Evolutionary conservation across 2,888 invertebrate species (phyloP).

Genomic region (Chironomus tentans): DNA sequence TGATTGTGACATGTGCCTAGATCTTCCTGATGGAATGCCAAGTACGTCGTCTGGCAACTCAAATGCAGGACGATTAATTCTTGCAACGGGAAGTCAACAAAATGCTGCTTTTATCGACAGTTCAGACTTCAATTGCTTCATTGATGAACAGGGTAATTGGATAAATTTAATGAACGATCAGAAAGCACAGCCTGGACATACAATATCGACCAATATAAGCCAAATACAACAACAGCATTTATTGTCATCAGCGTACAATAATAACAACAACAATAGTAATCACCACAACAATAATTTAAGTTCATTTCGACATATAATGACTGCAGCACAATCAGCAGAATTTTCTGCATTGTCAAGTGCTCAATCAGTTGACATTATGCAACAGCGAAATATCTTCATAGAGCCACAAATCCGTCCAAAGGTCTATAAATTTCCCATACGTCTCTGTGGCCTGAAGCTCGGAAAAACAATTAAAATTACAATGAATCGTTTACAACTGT

Average conservation of each 20-base stretch:
- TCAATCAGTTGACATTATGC: conserved; percentile 37
- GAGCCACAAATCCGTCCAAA: conserved; percentile 31
- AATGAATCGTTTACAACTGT: conserved; percentile 83
- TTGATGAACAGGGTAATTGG: conserved; percentile 80
- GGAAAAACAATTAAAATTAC: conserved; percentile 61
- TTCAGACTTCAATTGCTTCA: conserved; percentile 73
- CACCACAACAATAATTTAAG: conserved; percentile 7
- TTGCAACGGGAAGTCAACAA: conserved; percentile 19
- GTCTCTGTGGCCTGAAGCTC: conserved; percentile 34
- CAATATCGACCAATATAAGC: conserved; percentile 13
- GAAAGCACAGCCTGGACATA: conserved; percentile 37
- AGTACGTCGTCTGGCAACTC: conserved; percentile 30
- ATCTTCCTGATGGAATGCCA: conserved; percentile 7
- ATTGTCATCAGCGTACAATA: neutral
- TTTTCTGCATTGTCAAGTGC: conserved; percentile 29
- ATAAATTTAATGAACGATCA: conserved; percentile 80
- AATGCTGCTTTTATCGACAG: conserved; percentile 59
- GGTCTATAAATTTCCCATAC: conserved; percentile 40
- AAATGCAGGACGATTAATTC: conserved; percentile 33
- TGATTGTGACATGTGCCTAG: conserved; percentile 20
- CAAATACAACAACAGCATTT: conserved; percentile 18
- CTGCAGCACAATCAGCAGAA: neutral
- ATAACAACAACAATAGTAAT: conserved; percentile 11
- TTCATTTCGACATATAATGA: neutral
- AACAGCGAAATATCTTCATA: conserved; percentile 34